Percentiles rank a stretch among this genome's conserved stretches.
These are phyloP conservation scores for Eueremaeus valkanovi DNA, from an alignment of 2,888 invertebrate species.

Conservation along the genomic window DNA sequence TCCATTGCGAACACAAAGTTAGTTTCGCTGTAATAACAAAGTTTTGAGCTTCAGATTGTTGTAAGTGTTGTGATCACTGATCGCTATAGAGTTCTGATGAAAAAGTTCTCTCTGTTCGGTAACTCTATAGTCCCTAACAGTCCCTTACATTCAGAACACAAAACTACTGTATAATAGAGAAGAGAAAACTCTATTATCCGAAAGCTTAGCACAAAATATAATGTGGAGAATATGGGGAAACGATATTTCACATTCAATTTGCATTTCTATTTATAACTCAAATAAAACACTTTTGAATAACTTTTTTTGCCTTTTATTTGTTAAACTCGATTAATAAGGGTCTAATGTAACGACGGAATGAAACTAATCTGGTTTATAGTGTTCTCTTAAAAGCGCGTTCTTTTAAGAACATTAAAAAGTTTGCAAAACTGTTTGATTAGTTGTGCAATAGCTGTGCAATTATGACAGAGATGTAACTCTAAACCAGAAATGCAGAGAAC, in stretches of 20 bases:
- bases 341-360: neutral
- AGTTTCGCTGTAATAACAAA: slow-evolving; percentile 26
- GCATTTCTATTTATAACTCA: neutral
- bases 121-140: slow-evolving; percentile 19
- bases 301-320: neutral
- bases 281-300: neutral
- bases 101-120: neutral
- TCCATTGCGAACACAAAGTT: slow-evolving; percentile 1
- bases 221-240: neutral
- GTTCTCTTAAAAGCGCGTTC: neutral
- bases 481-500: neutral
- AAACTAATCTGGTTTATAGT: neutral
- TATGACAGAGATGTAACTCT: slow-evolving; percentile 9
- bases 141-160: neutral
- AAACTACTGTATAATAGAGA: slow-evolving; percentile 6
- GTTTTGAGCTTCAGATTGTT: slow-evolving; percentile 15
- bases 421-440: slow-evolving; percentile 4
- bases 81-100: neutral
- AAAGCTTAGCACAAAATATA: neutral
- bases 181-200: slow-evolving; percentile 17
- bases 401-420: slow-evolving; percentile 21
- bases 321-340: slow-evolving; percentile 14
- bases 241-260: slow-evolving; percentile 31
- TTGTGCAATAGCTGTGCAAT: slow-evolving; percentile 6
- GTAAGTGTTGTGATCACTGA: neutral